These are phyloP conservation scores for Thalassaphorura encarpata DNA, from an alignment of 1,140 invertebrate genomes.

Conservation along the genomic window DNA sequence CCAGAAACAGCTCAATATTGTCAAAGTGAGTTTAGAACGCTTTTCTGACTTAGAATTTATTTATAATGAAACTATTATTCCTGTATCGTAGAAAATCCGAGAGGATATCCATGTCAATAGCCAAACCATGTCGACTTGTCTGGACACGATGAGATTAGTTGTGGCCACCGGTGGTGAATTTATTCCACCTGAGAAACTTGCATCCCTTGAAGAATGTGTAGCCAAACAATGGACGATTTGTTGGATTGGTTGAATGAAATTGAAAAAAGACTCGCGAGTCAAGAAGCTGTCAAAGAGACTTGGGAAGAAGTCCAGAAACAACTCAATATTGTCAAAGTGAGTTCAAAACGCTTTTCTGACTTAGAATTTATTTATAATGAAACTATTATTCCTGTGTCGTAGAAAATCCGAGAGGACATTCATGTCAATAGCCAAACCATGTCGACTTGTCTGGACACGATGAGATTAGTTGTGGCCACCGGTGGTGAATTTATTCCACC, in stretches of 20 bases:
- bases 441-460: conserved; percentile 77
- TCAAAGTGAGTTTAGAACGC: conserved; percentile 52
- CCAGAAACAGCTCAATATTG: conserved; percentile 74
- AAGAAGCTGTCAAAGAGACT: conserved; percentile 78
- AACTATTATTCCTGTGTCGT: conserved; percentile 31
- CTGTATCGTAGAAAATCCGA: conserved; percentile 76
- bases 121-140: conserved; percentile 69
- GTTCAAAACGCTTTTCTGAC: background rate
- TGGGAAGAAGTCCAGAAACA: conserved; percentile 78
- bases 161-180: conserved; percentile 80
- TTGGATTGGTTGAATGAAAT: conserved; percentile 77
- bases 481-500: conserved; percentile 79
- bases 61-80: no score
- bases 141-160: conserved; percentile 85
- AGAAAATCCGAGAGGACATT: conserved; percentile 85
- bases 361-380: conserved; percentile 1
- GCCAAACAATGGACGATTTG: conserved; percentile 70
- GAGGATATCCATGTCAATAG: conserved; percentile 81
- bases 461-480: conserved; percentile 77
- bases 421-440: conserved; percentile 75
- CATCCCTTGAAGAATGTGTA: no score
- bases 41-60: no score
- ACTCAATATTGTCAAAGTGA: conserved; percentile 79
- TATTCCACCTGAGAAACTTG: conserved; percentile 75
- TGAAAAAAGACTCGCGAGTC: conserved; percentile 74